Evolutionary conservation across 2,888 invertebrate species (phyloP), one percentile per base, ranked within the genome.

Genomic region (Polyommatus icarus): DNA sequence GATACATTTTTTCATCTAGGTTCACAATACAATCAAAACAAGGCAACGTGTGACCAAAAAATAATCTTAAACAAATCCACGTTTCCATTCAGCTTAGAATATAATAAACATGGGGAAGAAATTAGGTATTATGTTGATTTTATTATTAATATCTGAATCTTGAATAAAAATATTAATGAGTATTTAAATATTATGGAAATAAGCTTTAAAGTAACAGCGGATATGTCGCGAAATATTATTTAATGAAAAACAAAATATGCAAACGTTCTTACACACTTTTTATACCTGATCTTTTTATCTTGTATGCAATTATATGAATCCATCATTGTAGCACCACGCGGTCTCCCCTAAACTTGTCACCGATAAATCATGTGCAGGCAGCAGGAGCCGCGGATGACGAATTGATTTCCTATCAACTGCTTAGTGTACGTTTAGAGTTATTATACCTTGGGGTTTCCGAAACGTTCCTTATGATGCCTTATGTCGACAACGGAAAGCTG

Each of bases 1-100:
- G 75, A 54, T 73, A 54, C 54, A 12, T 73, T 75, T 75, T 73
- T 73, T 46, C 20, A 46, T 73, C 46, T 73, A 75, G 12, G 29
- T 50, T 75, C 54, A 54, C 50, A 50, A 67, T 7, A 61, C 10
- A 61, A 61, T 29, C 20, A 24, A 61, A 61, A 67, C 67, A 18
- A 29, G 29, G 29, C 24, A 29, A 67, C 67, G 67, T 61, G 67
- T 67, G 15, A 67, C 15, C 54, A 54, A 15, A 54, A 54, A 54
- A 54, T 54, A 3, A 54, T 54, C 12, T 54, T 5, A 54, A 18
- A 54, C 54, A 54, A 18, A 54, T 54, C 54, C 54, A 18, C 18
- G 54, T 54, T 54, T 12, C 46, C 18, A 54, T 54, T 54, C 18
- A 18, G 4, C 54, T 18, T 46, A 46, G 46, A 46, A 46, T 46